Evolutionary conservation across 2,888 invertebrate genomes (phyloP).

Genomic region (Eledona agricola): DNA sequence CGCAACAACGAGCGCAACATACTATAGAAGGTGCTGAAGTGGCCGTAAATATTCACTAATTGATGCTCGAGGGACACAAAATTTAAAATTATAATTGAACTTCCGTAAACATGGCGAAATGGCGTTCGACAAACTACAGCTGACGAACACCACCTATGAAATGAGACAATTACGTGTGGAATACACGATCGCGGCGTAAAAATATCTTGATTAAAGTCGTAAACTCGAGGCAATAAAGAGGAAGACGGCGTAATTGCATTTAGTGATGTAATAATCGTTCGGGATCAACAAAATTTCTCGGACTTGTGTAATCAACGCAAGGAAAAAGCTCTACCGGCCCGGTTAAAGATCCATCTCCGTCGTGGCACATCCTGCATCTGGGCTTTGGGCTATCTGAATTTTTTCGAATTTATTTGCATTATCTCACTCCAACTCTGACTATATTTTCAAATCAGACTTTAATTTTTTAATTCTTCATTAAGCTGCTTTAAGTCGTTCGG

Average conservation of each 20-base stretch:
- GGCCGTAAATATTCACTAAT: slow-evolving; percentile 28
- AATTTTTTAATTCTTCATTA: too few species aligned
- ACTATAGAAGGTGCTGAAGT: slow-evolving; percentile 25
- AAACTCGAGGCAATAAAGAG: slow-evolving; percentile 31
- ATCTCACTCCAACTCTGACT: too few species aligned
- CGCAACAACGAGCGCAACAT: slow-evolving; percentile 13
- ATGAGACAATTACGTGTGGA: slow-evolving; percentile 28
- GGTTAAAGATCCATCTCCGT: too few species aligned
- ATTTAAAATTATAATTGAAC: slow-evolving; percentile 24
- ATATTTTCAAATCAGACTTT: too few species aligned
- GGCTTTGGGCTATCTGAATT: too few species aligned
- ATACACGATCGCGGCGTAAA: slow-evolving; percentile 26
- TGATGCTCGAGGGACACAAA: slow-evolving; percentile 22
- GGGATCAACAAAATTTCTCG: slow-evolving; percentile 16
- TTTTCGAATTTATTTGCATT: too few species aligned
- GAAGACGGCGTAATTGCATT: slow-evolving; percentile 29
- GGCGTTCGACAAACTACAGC: slow-evolving; percentile 7
- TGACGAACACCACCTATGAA: slow-evolving; percentile 18
- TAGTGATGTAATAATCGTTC: slow-evolving; percentile 19
- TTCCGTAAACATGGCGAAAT: slow-evolving; percentile 25
- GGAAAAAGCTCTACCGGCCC: too few species aligned
- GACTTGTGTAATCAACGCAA: too few species aligned
- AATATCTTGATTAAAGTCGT: slow-evolving; percentile 36
- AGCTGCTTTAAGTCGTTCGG: too few species aligned
- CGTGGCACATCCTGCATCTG: too few species aligned